A percentile compares a stretch with the other conserved stretches of the same genome.
These are phyloP conservation scores for Trichonephila inaurata DNA, from an alignment of 1,140 invertebrate species.

Conservation along the genomic window DNA sequence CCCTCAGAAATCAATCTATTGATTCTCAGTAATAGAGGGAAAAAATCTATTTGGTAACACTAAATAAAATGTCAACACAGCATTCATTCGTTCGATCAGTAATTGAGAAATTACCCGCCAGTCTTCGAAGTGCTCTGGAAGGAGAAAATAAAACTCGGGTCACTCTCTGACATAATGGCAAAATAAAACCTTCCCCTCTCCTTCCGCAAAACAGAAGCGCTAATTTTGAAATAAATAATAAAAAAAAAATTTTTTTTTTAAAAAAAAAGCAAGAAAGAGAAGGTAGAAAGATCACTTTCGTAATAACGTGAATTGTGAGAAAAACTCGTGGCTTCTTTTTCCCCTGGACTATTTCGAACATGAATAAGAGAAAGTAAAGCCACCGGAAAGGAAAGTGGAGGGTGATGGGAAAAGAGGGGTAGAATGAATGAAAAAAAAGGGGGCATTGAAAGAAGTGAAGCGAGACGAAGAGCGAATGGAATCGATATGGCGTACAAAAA, in stretches of 20 bases:
- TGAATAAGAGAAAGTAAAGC: constrained; percentile 61
- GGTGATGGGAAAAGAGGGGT: background rate
- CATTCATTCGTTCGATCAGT: constrained; percentile 23
- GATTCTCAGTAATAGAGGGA: background rate
- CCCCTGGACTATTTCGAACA: constrained; percentile 32
- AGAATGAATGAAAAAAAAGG: constrained; percentile 12
- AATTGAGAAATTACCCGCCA: constrained; percentile 55
- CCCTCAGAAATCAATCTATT: background rate
- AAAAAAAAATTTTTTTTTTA: background rate
- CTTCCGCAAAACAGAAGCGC: constrained; percentile 13
- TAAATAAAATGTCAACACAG: constrained; percentile 42
- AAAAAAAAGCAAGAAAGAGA: background rate
- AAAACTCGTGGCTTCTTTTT: constrained; percentile 8
- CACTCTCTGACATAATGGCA: constrained; percentile 1
- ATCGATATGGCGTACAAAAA: constrained; percentile 70
- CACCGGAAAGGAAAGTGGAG: constrained; percentile 30
- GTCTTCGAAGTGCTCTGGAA: background rate
- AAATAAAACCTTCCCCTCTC: background rate
- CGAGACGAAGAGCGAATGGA: constrained; percentile 68
- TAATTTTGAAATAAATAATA: constrained; percentile 59
- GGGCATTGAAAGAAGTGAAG: constrained; percentile 65
- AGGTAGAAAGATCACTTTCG: constrained; percentile 13
- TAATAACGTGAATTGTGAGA: constrained; percentile 54
- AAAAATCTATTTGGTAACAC: background rate
- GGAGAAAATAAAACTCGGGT: background rate